Conservation (phyloP, 1,140 invertebrate species). For the Drosophila rufa region DNA sequence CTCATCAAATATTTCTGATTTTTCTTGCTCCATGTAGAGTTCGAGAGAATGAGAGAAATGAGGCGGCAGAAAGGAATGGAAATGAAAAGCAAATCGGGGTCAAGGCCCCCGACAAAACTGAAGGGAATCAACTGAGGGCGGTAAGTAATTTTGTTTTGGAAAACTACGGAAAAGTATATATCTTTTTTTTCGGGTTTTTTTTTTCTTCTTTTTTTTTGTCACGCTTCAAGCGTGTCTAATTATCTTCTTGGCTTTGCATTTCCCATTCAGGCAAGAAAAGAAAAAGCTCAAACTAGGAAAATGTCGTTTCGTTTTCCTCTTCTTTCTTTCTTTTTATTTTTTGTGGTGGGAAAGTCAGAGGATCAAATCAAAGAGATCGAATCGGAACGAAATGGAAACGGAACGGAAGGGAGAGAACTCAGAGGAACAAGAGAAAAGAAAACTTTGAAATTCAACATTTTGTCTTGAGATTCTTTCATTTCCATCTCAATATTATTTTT, state of each 20-base stretch:
- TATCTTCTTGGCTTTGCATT: constrained; percentile 45
- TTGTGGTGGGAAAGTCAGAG: constrained; percentile 40
- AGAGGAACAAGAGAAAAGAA: constrained; percentile 53
- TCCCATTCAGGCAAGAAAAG: constrained; percentile 80
- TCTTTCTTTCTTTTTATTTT: constrained; percentile 33
- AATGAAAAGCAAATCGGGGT: constrained; percentile 29
- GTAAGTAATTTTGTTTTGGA: constrained; percentile 33
- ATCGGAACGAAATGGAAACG: constrained; percentile 24
- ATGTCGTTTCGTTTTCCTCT: constrained; percentile 49
- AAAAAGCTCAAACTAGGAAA: constrained; percentile 84
- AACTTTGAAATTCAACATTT: constrained; percentile 57
- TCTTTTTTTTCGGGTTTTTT: constrained; percentile 40
- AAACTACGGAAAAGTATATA: constrained; percentile 47
- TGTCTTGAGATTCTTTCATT: constrained; percentile 46
- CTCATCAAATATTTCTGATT: constrained; percentile 30
- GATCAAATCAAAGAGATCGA: constrained; percentile 22
- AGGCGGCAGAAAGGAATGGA: constrained; percentile 45
- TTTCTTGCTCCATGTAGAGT: constrained; percentile 55
- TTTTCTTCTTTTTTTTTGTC: constrained; percentile 19
- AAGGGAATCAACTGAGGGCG: constrained; percentile 28
- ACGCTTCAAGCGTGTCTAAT: constrained; percentile 17
- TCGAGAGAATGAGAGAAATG: constrained; percentile 54
- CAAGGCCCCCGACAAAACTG: constrained; percentile 10
- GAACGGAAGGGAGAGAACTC: constrained; percentile 43
- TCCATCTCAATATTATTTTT: constrained; percentile 62